Base-by-base conservation (phyloP, 1,140 invertebrate species). In the Saccostrea echinata region DNA sequence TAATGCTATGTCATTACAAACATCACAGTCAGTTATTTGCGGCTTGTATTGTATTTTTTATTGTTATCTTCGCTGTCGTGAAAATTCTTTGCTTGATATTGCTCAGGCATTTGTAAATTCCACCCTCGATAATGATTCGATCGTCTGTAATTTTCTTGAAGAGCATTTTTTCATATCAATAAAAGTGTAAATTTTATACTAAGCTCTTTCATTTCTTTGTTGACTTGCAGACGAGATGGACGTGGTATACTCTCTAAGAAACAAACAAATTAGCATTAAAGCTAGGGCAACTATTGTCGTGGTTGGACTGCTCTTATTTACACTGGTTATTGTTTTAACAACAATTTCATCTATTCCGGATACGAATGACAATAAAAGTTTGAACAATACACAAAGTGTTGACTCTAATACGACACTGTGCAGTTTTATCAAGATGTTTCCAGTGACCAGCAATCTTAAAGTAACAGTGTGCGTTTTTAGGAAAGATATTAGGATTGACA, bases 21-120 rank as follows among this genome's bases (percentile, higher is more conserved):
- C 51, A 27, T 9, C 18, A 24, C 35, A 33, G 9, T 53, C 84
- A 3, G 55, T 55, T 84, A 84, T 57, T 52, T 84, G 84, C 16
- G 84, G 51, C 12, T 27, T 84, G 30, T 84, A 57, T 27, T 84
- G 84, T 84, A 55, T 84, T 27, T 61, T 24, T 84, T 84, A 55
- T 84, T 53, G 51, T 24, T 84, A 84, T 57, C 55, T 53, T 18
- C 51, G 21, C n/a, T n/a, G 51, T 57, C 51, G 84, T 55, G 27
- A 33, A 21, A 27, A 57, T 61, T 11, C 51, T 24, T 61, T 84
- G 55, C 30, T 18, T 24, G 53, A 84, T 53, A 57, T 84, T n/a
- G 51, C 55, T 18, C 24, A 64, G 24, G 33, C 57, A 27, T 43
- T 68, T 33, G 57, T 43, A 43, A 43, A 43, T 43, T 43, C 43